phyloP scores from a whole-genome alignment of 2,888 invertebrate species.

The Clivina fossor region DNA sequence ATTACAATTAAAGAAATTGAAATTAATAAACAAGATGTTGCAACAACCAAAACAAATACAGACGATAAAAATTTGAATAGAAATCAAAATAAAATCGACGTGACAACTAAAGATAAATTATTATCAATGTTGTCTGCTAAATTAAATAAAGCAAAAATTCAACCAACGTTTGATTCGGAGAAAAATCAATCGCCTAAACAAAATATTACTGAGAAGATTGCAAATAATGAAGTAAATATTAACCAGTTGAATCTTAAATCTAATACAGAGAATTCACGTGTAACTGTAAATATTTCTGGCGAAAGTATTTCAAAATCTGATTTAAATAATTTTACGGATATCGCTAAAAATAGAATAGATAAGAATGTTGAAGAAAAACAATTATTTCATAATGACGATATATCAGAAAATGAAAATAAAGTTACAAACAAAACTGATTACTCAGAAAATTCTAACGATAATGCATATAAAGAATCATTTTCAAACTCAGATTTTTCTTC shows the following conservation, averaged over 20 bases:
- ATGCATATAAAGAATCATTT: neutral
- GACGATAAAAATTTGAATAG: neutral
- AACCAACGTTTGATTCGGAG: neutral
- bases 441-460: neutral
- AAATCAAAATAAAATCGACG: constrained; percentile 2
- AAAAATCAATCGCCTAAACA: neutral
- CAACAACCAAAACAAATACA: neutral
- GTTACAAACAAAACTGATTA: neutral
- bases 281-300: neutral
- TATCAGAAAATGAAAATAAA: neutral
- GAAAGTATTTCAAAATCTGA: neutral
- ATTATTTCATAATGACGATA: neutral
- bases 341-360: neutral
- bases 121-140: constrained; percentile 15
- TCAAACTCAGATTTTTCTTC: neutral
- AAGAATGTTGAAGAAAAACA: neutral
- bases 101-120: constrained; percentile 9
- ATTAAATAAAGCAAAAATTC: constrained; percentile 6
- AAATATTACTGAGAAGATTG: neutral
- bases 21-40: neutral
- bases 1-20: neutral
- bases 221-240: too few species aligned
- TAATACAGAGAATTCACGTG: too few species aligned
- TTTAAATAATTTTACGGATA: neutral
- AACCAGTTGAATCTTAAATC: neutral